phyloP scores from a whole-genome alignment of 1,140 invertebrate species.

The Heliconius hewitsoni region DNA sequence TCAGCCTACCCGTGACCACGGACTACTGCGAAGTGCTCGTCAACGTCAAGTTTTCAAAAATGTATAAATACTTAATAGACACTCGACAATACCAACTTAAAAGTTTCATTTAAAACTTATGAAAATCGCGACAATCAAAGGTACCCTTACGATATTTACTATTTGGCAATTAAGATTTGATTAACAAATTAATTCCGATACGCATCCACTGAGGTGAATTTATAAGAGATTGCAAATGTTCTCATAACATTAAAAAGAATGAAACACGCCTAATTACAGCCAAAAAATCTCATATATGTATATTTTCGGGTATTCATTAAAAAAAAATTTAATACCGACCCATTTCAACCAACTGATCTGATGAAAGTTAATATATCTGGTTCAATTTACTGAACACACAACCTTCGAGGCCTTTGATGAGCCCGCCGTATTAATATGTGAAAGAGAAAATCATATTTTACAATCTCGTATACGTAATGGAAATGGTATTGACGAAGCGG shows the following conservation, averaged over 20 bases:
- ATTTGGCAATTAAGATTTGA: constrained; percentile 4
- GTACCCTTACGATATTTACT: not conserved
- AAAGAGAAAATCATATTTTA: constrained; percentile 34
- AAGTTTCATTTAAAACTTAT: no score
- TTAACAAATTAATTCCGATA: constrained; percentile 20
- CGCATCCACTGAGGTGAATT: constrained; percentile 44
- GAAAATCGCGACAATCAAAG: no score
- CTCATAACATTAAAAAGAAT: not conserved
- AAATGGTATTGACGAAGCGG: constrained; percentile 28
- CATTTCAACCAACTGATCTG: not conserved
- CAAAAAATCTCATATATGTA: not conserved
- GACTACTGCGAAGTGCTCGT: no score
- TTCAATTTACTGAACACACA: constrained; percentile 29
- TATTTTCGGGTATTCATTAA: not conserved
- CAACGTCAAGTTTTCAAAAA: no score
- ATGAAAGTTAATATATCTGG: constrained; percentile 19
- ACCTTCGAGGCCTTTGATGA: constrained; percentile 24
- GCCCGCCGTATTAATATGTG: constrained; percentile 24
- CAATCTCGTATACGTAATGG: constrained; percentile 38
- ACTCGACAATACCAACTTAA: no score
- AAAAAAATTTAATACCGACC: not conserved
- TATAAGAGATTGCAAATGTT: constrained; percentile 44
- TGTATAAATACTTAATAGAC: no score
- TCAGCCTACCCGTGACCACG: no score
- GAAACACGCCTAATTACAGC: not conserved